Percentiles rank a stretch among this genome's conserved stretches.
phyloP scores from a whole-genome alignment of 2,888 invertebrate genomes.

The Phorcus lineatus region DNA sequence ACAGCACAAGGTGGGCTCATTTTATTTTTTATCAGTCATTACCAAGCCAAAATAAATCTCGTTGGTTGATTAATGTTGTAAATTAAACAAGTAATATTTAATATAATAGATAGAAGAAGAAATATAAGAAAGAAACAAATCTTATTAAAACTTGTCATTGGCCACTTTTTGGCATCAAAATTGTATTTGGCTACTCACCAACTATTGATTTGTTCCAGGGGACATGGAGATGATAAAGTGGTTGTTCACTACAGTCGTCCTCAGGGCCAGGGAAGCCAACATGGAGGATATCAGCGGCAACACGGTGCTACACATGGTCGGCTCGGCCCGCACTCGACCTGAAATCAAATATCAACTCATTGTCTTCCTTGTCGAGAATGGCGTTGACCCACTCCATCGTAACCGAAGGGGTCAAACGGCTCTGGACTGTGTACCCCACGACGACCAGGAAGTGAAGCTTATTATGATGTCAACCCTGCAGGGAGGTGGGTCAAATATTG shows the following conservation, averaged over 20 bases:
- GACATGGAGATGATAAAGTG: slow-evolving; percentile 38
- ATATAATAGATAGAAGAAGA: no score
- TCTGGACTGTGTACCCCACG: slow-evolving; percentile 40
- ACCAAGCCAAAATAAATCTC: no score
- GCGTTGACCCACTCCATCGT: slow-evolving; percentile 41
- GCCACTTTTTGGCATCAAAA: no score
- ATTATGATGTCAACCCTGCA: slow-evolving; percentile 40
- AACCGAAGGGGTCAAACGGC: slow-evolving; percentile 44
- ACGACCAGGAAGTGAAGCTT: slow-evolving; percentile 33
- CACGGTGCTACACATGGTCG: slow-evolving; percentile 46
- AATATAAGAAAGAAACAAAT: no score
- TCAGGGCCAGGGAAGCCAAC: slow-evolving; percentile 36
- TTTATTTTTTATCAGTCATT: no score
- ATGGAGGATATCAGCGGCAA: slow-evolving; percentile 53
- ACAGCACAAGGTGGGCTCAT: no score
- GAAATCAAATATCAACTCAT: slow-evolving; percentile 28
- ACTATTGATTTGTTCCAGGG: slow-evolving; percentile 27
- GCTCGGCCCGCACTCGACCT: background rate
- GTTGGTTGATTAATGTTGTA: no score
- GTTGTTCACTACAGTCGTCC: slow-evolving; percentile 27
- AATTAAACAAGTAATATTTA: no score
- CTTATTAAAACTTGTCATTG: no score
- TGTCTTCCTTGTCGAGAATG: slow-evolving; percentile 40
- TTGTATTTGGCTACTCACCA: no score
- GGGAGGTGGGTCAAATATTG: background rate